phyloP scores from a whole-genome alignment of 2,113 vertebrate species.

The Anguilla japonica region DNA sequence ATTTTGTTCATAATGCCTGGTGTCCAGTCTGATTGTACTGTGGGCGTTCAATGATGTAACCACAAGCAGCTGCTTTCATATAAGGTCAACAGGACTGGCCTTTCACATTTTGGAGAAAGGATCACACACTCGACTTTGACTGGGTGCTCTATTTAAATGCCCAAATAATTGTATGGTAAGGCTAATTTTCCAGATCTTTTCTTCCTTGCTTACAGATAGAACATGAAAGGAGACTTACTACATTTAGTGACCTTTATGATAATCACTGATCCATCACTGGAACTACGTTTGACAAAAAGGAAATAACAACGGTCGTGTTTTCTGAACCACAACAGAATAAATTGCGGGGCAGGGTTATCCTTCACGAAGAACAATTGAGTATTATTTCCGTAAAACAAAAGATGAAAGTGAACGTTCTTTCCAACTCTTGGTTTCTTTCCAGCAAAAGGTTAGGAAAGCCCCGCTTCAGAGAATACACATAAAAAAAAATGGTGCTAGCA shows the following conservation, averaged over 20 bases:
- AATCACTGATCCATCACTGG: no score
- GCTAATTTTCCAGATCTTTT: no score
- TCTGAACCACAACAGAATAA: neutral
- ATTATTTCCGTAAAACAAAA: neutral
- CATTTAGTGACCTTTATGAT: no score
- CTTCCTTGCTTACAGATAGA: no score
- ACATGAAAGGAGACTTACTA: no score
- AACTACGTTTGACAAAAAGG: neutral
- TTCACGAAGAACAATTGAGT: neutral
- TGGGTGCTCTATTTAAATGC: no score
- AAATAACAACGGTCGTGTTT: neutral
- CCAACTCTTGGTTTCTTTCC: neutral
- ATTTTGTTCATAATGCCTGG: slow-evolving; percentile 76
- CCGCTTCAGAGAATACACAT: no score
- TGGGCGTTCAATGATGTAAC: neutral
- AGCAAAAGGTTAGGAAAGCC: neutral
- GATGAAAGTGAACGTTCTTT: neutral
- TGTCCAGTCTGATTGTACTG: slow-evolving; percentile 26
- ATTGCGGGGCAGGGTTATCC: neutral
- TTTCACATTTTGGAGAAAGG: neutral
- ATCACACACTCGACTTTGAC: neutral
- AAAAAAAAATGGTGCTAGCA: no score
- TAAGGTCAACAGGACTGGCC: neutral
- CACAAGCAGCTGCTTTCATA: neutral
- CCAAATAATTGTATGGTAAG: no score